phyloP scores from a whole-genome alignment of 2,888 invertebrate genomes.

The Calameuta idolon region DNA sequence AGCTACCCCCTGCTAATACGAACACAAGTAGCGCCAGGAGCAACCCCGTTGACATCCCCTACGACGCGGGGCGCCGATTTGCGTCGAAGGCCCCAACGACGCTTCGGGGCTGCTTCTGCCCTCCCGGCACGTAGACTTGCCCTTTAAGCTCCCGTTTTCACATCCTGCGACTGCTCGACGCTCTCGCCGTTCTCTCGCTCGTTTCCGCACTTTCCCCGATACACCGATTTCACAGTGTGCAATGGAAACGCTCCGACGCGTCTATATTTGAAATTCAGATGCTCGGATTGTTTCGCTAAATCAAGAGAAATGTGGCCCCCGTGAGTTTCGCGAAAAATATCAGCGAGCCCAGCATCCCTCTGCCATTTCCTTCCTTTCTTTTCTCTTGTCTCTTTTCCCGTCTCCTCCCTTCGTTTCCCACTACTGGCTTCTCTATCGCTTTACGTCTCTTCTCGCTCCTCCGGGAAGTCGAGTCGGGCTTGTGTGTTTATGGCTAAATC shows the following conservation, averaged over 20 bases:
- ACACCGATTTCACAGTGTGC: background rate
- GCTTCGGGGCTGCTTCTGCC: background rate
- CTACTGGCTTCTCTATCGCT: constrained; percentile 16
- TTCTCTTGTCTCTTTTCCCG: background rate
- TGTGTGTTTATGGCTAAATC: constrained; percentile 53
- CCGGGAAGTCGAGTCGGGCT: constrained; percentile 13
- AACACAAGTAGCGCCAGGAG: background rate
- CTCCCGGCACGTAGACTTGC: background rate
- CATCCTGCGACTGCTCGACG: background rate
- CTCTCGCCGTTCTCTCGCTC: background rate
- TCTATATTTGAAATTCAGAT: constrained; percentile 60
- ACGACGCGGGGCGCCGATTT: background rate
- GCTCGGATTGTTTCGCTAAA: constrained; percentile 61
- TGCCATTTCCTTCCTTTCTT: constrained; percentile 18
- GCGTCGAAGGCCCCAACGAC: background rate
- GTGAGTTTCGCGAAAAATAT: constrained; percentile 46
- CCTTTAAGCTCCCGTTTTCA: background rate
- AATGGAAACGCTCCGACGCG: constrained; percentile 21
- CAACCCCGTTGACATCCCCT: background rate
- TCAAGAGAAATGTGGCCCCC: constrained; percentile 62
- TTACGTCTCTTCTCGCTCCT: constrained; percentile 21
- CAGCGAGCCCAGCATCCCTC: constrained; percentile 19
- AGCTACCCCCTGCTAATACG: background rate
- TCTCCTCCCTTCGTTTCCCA: constrained; percentile 13
- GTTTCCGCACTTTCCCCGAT: background rate